Evolutionary conservation across 1,140 invertebrate species (phyloP).

Genomic region (Trichoplusia ni): DNA sequence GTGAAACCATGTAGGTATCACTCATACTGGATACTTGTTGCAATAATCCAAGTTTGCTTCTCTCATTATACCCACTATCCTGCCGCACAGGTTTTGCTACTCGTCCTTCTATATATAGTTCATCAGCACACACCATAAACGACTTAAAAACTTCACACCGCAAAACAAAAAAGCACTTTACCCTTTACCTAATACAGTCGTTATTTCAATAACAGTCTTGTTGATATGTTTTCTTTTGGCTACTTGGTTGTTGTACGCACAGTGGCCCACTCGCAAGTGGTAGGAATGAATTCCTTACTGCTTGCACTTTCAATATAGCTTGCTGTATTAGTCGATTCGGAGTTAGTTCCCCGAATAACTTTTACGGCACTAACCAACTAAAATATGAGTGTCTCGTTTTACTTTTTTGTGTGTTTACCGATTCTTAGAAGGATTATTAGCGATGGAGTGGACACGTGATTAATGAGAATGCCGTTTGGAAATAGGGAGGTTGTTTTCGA

Average conservation of each 20-base stretch:
- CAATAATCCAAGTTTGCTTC: constrained; percentile 63
- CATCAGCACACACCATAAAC: constrained; percentile 34
- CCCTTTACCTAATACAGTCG: constrained; percentile 19
- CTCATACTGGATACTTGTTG: constrained; percentile 54
- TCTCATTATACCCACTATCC: constrained; percentile 70
- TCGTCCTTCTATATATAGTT: constrained; percentile 74
- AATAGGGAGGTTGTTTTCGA: too few species aligned
- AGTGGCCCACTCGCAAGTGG: constrained; percentile 71
- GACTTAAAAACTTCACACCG: constrained; percentile 31
- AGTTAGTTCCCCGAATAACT: constrained; percentile 56
- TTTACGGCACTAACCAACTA: constrained; percentile 34
- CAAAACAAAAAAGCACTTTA: constrained; percentile 38
- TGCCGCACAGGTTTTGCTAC: constrained; percentile 72
- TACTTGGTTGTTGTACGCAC: constrained; percentile 35
- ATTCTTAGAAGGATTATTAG: constrained; percentile 28
- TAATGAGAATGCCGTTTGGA: too few species aligned
- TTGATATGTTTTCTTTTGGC: constrained; percentile 29
- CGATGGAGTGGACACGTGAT: too few species aligned
- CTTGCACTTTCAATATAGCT: constrained; percentile 75
- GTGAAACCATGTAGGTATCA: constrained; percentile 37
- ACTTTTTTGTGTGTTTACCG: constrained; percentile 22
- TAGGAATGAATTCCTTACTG: constrained; percentile 69
- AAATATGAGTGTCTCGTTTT: constrained; percentile 29
- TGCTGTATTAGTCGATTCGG: constrained; percentile 58
- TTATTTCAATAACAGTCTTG: constrained; percentile 17